Evolutionary conservation across 2,888 invertebrate genomes (phyloP), one percentile per base, ranked within the genome.

Genomic region (Morpho deidamia): DNA sequence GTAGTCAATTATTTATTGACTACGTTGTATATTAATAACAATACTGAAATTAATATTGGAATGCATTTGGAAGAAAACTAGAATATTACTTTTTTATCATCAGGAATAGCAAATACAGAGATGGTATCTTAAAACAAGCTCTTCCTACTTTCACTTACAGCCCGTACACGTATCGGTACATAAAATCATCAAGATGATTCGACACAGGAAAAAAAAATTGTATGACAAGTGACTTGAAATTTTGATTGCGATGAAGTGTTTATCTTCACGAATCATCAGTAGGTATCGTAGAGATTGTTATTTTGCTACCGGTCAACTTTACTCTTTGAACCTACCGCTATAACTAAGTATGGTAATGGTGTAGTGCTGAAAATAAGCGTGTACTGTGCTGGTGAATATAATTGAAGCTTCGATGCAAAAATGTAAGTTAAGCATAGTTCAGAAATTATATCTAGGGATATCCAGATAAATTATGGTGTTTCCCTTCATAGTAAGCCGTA

Each of bases 141-240:
- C 42, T 43, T 40, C 33, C 34, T 43, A 46, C 52, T 52, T 52
- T 52, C 52, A 52, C 52, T 52, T 45, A 51, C 46, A 37, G 9
- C 10, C 34, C 11, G 40, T 48, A 11, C 41, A 40, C 11, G 40
- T 47, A 47, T 47, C 40, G 33, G 35, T 52, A 41, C 44, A 52
- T 41, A 35, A 35, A 39, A 12, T 42, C 49, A 42, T 48, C 37
- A 43, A 51, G 37, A 45, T 37, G n/a, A 44, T 51, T 47, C 39
- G 12, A 53, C 43, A 47, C 9, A 39, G 38, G 38, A 43, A 43
- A 47, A 48, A 40, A 2, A n/a, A 34, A 34, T 44, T 33, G 33
- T 44, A 44, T 8, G 44, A 44, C 44, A 44, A 44, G 44, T 33
- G 44, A 44, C 44, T 44, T n/a, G n/a, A 44, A 34, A 32, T 1